Conservation (phyloP, 2,113 vertebrate species). For the Elaphurus davidianus region DNA sequence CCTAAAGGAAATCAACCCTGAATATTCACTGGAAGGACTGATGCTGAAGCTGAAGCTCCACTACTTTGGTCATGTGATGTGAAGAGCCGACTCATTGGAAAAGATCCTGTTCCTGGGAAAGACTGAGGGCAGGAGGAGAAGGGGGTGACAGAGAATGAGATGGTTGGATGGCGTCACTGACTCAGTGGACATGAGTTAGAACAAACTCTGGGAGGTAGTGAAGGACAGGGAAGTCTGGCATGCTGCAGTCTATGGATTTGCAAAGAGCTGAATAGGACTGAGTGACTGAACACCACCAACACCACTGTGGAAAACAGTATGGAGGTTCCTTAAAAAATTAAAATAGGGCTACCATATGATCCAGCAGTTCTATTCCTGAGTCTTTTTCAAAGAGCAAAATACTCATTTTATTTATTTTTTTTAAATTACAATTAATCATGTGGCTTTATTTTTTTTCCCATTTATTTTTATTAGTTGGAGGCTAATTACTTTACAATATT, state of each 20-base stretch:
- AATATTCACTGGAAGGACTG: not conserved
- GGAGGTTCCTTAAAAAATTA: not conserved
- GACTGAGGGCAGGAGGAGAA: not conserved
- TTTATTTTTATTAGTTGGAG: no score
- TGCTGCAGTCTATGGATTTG: not conserved
- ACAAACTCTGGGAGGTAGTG: not conserved
- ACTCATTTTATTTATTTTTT: not conserved
- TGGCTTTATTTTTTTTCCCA: no score
- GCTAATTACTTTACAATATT: no score
- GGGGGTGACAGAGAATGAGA: not conserved
- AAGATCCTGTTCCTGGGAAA: not conserved
- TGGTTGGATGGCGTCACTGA: not conserved
- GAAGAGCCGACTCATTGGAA: fast-evolving
- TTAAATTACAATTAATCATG: no score
- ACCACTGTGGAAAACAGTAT: not conserved
- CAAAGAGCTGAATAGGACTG: not conserved
- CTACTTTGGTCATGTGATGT: not conserved
- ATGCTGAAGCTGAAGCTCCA: not conserved
- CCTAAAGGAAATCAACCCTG: not conserved
- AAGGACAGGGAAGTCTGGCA: not conserved
- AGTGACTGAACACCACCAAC: not conserved
- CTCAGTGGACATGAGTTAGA: not conserved
- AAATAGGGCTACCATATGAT: not conserved
- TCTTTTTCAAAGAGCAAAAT: not conserved
- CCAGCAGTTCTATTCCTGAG: not conserved